Conservation (phyloP, 2,113 vertebrate species). For the Buteo buteo region DNA sequence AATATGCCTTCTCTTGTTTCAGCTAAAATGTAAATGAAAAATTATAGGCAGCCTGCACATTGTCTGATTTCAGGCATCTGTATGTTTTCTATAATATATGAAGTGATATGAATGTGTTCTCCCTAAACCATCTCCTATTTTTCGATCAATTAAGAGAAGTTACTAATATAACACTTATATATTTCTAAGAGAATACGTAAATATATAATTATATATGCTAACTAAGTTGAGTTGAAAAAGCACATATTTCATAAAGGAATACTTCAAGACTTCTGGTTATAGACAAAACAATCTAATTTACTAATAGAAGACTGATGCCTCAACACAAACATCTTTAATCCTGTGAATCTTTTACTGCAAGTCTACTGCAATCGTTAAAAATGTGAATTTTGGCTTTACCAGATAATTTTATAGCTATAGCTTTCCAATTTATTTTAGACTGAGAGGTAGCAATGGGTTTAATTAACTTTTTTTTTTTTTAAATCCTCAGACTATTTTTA, state of each 20-base stretch:
- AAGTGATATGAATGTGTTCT: neutral
- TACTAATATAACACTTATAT: neutral
- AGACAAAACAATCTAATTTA: neutral
- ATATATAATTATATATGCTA: neutral
- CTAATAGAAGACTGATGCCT: neutral
- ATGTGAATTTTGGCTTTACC: neutral
- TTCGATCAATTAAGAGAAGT: neutral
- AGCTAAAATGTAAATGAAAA: neutral
- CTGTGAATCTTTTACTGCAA: neutral
- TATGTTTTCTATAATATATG: neutral
- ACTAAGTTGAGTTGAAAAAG: neutral
- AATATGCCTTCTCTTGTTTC: neutral
- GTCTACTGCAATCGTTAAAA: neutral
- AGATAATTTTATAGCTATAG: neutral
- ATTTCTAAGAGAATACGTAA: neutral
- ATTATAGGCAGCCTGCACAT: neutral
- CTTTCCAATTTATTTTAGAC: neutral
- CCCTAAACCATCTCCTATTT: neutral
- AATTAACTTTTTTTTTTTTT: neutral
- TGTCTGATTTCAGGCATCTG: neutral
- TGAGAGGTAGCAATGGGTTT: neutral
- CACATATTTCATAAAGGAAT: neutral
- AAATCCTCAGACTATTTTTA: neutral
- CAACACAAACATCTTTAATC: neutral
- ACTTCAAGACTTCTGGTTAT: neutral